phyloP scores from a whole-genome alignment of 2,888 invertebrate genomes.

The Macaria liturata region DNA sequence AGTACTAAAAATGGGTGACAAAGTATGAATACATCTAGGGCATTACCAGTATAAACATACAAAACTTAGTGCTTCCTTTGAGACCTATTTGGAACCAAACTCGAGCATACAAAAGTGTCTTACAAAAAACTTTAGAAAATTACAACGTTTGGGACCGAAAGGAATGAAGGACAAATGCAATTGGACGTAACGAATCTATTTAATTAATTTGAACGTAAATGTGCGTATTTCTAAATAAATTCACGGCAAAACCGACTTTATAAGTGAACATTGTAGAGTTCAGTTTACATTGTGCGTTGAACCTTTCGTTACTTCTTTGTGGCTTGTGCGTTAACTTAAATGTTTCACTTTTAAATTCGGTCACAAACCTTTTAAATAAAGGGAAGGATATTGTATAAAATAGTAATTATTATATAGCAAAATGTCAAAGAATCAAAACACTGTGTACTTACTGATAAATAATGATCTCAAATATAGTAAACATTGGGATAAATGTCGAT shows the following conservation, averaged over 20 bases:
- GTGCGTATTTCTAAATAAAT: constrained; percentile 8
- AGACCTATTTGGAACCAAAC: not conserved
- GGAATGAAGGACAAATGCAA: constrained; percentile 21
- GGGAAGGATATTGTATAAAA: constrained; percentile 36
- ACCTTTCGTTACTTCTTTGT: constrained; percentile 2
- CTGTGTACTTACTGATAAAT: constrained; percentile 47
- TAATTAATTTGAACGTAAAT: constrained; percentile 10
- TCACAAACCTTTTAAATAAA: not conserved
- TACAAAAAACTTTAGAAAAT: not conserved
- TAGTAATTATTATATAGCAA: constrained; percentile 54
- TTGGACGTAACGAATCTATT: constrained; percentile 2
- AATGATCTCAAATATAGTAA: constrained; percentile 15
- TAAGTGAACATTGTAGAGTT: not conserved
- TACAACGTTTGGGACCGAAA: not conserved
- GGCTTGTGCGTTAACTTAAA: constrained; percentile 7
- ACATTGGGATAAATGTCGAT: not conserved
- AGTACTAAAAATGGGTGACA: constrained; percentile 29
- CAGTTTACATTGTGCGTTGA: constrained; percentile 14
- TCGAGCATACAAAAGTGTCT: constrained; percentile 1
- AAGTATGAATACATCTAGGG: constrained; percentile 18
- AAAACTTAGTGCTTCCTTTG: constrained; percentile 24
- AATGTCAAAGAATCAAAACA: constrained; percentile 57
- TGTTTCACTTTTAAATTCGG: constrained; percentile 4
- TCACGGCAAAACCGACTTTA: constrained; percentile 5
- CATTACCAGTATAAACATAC: constrained; percentile 38